phyloP scores from a whole-genome alignment of 2,888 invertebrate species.

The Electrophaes corylata region DNA sequence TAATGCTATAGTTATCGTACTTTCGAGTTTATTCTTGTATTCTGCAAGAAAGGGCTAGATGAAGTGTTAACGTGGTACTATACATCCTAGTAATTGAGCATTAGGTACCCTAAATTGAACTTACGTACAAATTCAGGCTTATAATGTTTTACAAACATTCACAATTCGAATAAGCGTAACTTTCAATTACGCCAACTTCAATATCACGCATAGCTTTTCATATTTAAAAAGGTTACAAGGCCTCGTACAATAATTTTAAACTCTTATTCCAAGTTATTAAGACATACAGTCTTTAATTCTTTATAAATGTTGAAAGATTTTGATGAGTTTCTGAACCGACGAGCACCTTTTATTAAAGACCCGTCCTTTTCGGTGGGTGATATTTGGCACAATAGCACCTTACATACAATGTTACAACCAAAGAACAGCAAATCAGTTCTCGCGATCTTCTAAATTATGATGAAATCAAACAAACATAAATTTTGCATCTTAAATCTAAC shows the following conservation, averaged over 20 bases:
- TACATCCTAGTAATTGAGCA: slow-evolving; percentile 11
- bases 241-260: slow-evolving; percentile 11
- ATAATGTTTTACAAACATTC: slow-evolving; percentile 3
- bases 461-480: neutral
- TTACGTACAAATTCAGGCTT: neutral
- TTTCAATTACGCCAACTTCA: neutral
- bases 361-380: neutral
- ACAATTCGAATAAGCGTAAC: neutral
- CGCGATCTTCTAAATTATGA: neutral
- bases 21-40: neutral
- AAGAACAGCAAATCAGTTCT: neutral
- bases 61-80: neutral
- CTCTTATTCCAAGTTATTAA: slow-evolving; percentile 1
- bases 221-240: slow-evolving; percentile 1
- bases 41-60: neutral
- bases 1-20: too few relatives aligned
- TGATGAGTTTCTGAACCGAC: neutral
- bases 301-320: neutral
- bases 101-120: neutral
- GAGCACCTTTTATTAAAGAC: slow-evolving; percentile 6
- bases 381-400: slow-evolving; percentile 8
- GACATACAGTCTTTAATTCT: slow-evolving; percentile 2
- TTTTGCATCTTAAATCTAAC: slow-evolving; percentile 12
- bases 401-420: neutral
- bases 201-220: slow-evolving; percentile 5